These are phyloP conservation scores for Galeruca laticollis DNA, from an alignment of 2,888 invertebrate genomes.

Conservation along the genomic window DNA sequence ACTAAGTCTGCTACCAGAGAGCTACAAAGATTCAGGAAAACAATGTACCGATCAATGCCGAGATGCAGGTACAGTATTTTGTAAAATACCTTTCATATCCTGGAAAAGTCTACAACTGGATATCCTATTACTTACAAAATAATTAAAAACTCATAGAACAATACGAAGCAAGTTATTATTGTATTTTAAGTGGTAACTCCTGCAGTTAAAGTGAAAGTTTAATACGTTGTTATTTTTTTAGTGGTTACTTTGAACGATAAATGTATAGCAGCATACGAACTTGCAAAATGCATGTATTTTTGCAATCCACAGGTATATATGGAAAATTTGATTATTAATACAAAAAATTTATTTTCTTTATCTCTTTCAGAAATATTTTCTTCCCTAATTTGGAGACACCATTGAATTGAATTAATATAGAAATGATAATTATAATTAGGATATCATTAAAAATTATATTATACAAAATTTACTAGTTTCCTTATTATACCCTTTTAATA, in stretches of 20 bases:
- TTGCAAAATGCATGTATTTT: conserved; percentile 69
- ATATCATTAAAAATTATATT: neutral
- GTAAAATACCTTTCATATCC: no score
- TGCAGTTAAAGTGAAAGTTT: neutral
- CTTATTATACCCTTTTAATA: neutral
- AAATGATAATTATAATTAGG: neutral
- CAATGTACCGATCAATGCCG: conserved; percentile 68
- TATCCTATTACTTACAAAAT: no score
- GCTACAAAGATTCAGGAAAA: conserved; percentile 66
- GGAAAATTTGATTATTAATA: neutral
- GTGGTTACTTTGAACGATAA: conserved; percentile 64
- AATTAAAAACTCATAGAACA: no score
- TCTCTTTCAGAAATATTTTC: conserved; percentile 50
- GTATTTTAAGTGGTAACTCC: no score
- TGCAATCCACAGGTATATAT: conserved; percentile 64
- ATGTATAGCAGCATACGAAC: conserved; percentile 69
- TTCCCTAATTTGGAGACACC: conserved; percentile 41
- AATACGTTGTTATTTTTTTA: conserved; percentile 37
- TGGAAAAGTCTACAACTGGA: no score
- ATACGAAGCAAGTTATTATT: no score
- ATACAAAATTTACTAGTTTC: neutral
- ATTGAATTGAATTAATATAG: neutral
- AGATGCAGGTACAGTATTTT: conserved; percentile 61
- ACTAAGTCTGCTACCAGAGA: conserved; percentile 66
- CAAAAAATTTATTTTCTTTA: neutral